phyloP scores from a whole-genome alignment of 92 coral and sea anemone genomes.

The Phenganax subtilis region DNA sequence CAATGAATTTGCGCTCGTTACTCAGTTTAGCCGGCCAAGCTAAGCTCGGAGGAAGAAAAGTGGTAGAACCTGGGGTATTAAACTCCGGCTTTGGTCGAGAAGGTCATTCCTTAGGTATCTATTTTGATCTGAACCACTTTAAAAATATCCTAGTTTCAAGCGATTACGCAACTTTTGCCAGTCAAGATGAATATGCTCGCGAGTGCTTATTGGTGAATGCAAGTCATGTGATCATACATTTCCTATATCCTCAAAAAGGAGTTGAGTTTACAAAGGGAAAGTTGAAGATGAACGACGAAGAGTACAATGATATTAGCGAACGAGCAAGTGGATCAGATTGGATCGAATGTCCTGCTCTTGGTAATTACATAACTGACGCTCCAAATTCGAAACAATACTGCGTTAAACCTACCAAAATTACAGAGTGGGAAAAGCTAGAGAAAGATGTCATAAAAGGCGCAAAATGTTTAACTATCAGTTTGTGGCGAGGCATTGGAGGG shows the following conservation, averaged over 20 bases:
- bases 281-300: slow-evolving; percentile 55
- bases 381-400: slow-evolving; percentile 73
- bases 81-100: slow-evolving; percentile 42
- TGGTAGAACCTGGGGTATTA: background rate
- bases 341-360: slow-evolving; percentile 76
- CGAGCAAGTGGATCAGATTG: slow-evolving; percentile 53
- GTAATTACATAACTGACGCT: slow-evolving; percentile 56
- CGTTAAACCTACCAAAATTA: slow-evolving; percentile 66
- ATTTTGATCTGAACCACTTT: slow-evolving; percentile 63
- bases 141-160: slow-evolving; percentile 56
- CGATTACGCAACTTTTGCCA: slow-evolving; percentile 56
- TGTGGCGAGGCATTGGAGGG: slow-evolving; percentile 87
- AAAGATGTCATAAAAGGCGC: slow-evolving; percentile 52
- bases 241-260: slow-evolving; percentile 56
- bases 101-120: slow-evolving; percentile 66
- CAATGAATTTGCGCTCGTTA: slow-evolving; percentile 1
- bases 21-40: background rate
- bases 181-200: slow-evolving; percentile 53
- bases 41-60: background rate
- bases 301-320: slow-evolving; percentile 45
- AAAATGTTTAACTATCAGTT: slow-evolving; percentile 64
- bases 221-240: slow-evolving; percentile 64
- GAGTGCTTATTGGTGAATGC: slow-evolving; percentile 51
- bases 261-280: slow-evolving; percentile 56
- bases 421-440: slow-evolving; percentile 55